Evolutionary conservation across 2,797 vertebrate species (phyloP).

Genomic region (Molothrus aeneus): DNA sequence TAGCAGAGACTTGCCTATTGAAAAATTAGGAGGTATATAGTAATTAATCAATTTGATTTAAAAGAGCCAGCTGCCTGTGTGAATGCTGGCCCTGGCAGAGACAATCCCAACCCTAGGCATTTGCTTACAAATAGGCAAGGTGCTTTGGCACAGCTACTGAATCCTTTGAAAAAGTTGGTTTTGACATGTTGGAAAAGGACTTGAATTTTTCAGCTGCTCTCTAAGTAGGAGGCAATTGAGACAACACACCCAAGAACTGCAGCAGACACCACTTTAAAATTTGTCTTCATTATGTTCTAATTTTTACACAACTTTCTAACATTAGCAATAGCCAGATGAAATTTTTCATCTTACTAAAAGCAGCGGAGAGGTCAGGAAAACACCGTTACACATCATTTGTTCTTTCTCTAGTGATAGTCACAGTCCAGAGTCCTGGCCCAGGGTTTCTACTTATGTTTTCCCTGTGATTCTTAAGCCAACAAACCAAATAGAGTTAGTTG

Average conservation of each 20-base stretch:
- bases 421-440: neutral
- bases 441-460: neutral
- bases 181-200: slow-evolving; percentile 35
- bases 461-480: neutral
- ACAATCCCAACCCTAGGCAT: neutral
- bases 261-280: slow-evolving; percentile 16
- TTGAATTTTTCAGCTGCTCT: slow-evolving; percentile 22
- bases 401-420: neutral
- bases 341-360: slow-evolving; percentile 5
- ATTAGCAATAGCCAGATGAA: neutral
- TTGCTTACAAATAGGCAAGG: slow-evolving; percentile 37
- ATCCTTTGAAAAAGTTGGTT: slow-evolving; percentile 32
- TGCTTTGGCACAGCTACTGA: slow-evolving; percentile 30
- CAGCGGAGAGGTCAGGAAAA: neutral
- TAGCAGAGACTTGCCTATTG: neutral
- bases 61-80: slow-evolving; percentile 37
- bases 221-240: slow-evolving; percentile 8
- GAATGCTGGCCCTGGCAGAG: slow-evolving; percentile 16
- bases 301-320: slow-evolving; percentile 1
- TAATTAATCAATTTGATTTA: slow-evolving; percentile 61
- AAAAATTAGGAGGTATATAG: slow-evolving; percentile 7
- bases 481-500: neutral
- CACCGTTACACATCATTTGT: neutral
- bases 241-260: neutral
- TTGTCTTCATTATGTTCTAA: slow-evolving; percentile 19